Evolutionary conservation across 2,888 invertebrate species (phyloP).

Genomic region (Mesopsocus fuscifrons): DNA sequence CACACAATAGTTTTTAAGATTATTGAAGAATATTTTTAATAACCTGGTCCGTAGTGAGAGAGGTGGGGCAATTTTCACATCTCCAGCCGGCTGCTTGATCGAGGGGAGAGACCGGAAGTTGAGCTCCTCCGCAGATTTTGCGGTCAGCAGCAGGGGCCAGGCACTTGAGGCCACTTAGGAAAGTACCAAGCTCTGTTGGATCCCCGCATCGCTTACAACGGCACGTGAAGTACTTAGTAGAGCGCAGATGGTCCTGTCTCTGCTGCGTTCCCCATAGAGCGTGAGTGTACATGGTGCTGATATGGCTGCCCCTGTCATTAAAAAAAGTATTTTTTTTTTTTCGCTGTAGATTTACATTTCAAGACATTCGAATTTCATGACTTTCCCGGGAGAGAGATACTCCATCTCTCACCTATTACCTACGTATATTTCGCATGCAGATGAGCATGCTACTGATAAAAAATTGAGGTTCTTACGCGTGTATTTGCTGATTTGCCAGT

Average conservation of each 20-base stretch:
- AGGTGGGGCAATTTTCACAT: conserved; percentile 48
- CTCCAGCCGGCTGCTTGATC: conserved; percentile 55
- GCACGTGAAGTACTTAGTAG: conserved; percentile 64
- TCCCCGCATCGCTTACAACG: conserved; percentile 53
- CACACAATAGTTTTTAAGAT: too few relatives aligned
- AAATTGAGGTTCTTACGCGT: too few relatives aligned
- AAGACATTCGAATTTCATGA: too few relatives aligned
- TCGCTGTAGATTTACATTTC: too few relatives aligned
- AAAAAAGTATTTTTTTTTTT: conserved; percentile 4
- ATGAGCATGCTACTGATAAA: too few relatives aligned
- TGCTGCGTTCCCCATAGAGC: conserved; percentile 73
- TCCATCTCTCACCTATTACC: too few relatives aligned
- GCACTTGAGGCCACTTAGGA: conserved; percentile 50
- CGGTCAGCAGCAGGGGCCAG: conserved; percentile 29
- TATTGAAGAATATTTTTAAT: too few relatives aligned
- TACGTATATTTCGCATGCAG: too few relatives aligned
- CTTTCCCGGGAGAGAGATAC: too few relatives aligned
- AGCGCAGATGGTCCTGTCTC: conserved; percentile 53
- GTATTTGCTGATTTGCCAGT: conserved; percentile 1
- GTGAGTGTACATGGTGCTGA: conserved; percentile 73
- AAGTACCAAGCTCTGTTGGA: conserved; percentile 61
- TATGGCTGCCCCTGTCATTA: conserved; percentile 39
- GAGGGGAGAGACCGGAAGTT: conserved; percentile 49
- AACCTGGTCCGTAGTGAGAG: conserved; percentile 44
- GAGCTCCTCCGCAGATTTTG: conserved; percentile 43